These are phyloP conservation scores for Flabesymbios commensalis DNA, from an alignment of 2,888 invertebrate genomes.

Conservation along the genomic window DNA sequence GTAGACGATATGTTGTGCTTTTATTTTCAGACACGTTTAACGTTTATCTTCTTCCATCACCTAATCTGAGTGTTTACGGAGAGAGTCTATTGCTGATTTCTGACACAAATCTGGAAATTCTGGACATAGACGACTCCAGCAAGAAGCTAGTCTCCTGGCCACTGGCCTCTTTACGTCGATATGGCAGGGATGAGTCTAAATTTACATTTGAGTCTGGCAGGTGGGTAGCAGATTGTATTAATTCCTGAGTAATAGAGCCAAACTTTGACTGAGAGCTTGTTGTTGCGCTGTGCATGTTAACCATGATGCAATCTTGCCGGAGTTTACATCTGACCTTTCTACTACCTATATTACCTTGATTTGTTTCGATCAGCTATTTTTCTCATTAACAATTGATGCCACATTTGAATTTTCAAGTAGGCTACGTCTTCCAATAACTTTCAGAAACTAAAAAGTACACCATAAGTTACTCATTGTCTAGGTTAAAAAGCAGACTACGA, in stretches of 20 bases:
- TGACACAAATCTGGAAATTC: conserved; percentile 43
- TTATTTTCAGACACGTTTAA: conserved; percentile 42
- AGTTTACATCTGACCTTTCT: no score
- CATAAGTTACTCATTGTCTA: no score
- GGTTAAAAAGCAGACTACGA: no score
- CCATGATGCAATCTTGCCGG: no score
- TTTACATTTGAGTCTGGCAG: conserved; percentile 52
- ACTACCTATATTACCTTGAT: no score
- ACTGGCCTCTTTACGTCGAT: conserved; percentile 43
- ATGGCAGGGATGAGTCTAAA: conserved; percentile 42
- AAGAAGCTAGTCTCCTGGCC: conserved; percentile 46
- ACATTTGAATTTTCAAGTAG: no score
- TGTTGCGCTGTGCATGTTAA: no score
- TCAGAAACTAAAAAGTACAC: no score
- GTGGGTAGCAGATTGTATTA: conserved; percentile 19
- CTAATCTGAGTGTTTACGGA: conserved; percentile 39
- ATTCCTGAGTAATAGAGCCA: not conserved
- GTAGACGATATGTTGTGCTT: no score
- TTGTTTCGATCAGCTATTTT: not conserved
- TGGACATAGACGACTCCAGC: conserved; percentile 38
- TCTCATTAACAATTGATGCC: no score
- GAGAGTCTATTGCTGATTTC: conserved; percentile 50
- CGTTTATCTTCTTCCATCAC: conserved; percentile 45
- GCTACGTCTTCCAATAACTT: no score
- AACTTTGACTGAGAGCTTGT: no score